Base-by-base conservation (phyloP, 2,888 invertebrate species). In the Pristionchus arcanus region DNA sequence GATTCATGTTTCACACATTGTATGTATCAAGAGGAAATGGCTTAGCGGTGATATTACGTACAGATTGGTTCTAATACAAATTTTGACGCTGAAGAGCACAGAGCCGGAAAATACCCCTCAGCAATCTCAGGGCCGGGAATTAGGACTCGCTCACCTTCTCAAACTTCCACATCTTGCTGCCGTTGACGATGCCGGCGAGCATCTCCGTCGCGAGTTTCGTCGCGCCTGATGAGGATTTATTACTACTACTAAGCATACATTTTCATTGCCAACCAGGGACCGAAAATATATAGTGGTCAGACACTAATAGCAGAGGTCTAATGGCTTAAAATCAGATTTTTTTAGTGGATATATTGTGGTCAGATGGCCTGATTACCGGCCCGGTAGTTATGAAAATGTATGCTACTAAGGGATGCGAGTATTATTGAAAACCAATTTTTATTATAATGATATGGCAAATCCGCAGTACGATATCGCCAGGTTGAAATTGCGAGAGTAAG, bases 181-280 rank as follows among this genome's bases (percentile, higher is more conserved):
- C 98, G n/a, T 97, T 96, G 34, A 98, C 96, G 0, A 97, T 95
- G 0, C 97, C 96, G n/a, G 97, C 96, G 7, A 97, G 96, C 74
- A 97, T 96, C 95, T 98, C 98, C 0, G 97, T 97, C 0, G 97
- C 97, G 95, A 97, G 97, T 74, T 91, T 68, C 21, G 87, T 87
- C 49, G 87, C 87, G 19, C 87, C 87, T 66, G 63, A 63, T 2
- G 59, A 63, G 13, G 55, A 21, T 55, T n/a, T n/a, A n/a, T n/a
- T n/a, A n/a, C n/a, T n/a, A n/a, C n/a, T n/a, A n/a, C n/a, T n/a
- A n/a, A n/a, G n/a, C n/a, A n/a, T n/a, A n/a, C n/a, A n/a, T n/a
- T n/a, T n/a, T n/a, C n/a, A n/a, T n/a, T n/a, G n/a, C n/a, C n/a
- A n/a, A n/a, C n/a, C n/a, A n/a, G n/a, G n/a, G n/a, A n/a, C n/a